Base-by-base conservation (phyloP, 35 echinoderm and acorn worm species). In the Acanthaster planci region DNA sequence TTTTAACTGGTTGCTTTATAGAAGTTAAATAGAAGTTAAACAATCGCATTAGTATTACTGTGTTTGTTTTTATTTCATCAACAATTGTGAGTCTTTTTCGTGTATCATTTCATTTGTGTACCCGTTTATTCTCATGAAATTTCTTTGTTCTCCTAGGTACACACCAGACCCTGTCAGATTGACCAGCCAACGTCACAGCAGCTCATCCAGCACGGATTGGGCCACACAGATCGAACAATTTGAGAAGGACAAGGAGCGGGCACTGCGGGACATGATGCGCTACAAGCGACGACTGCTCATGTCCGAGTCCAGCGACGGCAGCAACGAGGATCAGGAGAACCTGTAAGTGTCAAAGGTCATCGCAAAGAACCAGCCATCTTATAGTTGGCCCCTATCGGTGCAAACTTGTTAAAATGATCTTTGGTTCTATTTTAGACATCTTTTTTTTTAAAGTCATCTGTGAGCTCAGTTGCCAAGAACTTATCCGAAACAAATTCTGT, bases 171-270 rank as follows among this genome's bases (percentile, higher is more conserved):
- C 75, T 68, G 27, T 42, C 9, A 86, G 77, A 44, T 21, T 22
- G 37, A 23, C 47, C 37, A 86, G 36, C 2, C 39, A 77, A 42
- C 42, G 4, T 4, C 12, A 47, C 47, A 78, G 39, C 15, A 85
- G 54, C 35, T 86, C 89, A 21, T 54, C 87, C 17, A 97, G 94
- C 68, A 79, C 47, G 17, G 90, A 93, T 76, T 97, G 94, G 94
- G 87, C 78, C 34, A 84, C 42, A 19, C 84, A 87, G 79, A 87
- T 97, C 17, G 90, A 93, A 39, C 90, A 97, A 21, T 92, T 75
- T 60, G 94, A 97, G 56, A 38, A 52, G 19, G 38, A 88, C 60
- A 37, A 78, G 56, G 23, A 51, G 8, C 18, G 85, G 0, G 88
- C 90, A 16, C 30, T 50, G 22, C 51, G 55, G 37, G 93, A 95